phyloP scores from a whole-genome alignment of 2,888 invertebrate genomes.

The Busseola fusca region DNA sequence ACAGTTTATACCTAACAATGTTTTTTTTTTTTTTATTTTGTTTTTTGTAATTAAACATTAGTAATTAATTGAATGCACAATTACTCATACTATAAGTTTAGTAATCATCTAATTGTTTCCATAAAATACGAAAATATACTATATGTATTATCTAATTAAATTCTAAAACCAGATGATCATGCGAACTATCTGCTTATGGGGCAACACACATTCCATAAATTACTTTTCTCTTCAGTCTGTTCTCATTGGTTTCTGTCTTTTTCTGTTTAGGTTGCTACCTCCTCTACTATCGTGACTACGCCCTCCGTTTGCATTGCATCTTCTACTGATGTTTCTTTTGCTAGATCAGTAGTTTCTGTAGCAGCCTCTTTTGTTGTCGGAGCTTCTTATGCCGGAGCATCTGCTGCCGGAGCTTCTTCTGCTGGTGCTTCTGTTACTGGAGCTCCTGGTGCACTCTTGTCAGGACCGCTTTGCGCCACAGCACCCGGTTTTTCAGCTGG shows the following conservation, averaged over 20 bases:
- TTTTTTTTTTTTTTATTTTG: background rate
- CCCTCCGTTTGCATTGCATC: background rate
- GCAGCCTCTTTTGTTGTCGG: background rate
- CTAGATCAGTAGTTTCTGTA: background rate
- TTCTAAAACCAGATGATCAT: constrained; percentile 5
- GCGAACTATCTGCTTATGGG: background rate
- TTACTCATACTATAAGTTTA: background rate
- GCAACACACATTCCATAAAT: background rate
- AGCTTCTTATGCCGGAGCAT: background rate
- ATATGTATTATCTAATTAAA: background rate
- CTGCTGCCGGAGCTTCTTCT: background rate
- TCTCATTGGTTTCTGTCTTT: background rate
- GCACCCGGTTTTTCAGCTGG: background rate
- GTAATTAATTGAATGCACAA: background rate
- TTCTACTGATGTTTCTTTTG: constrained; percentile 1
- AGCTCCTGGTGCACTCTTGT: background rate
- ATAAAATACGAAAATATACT: background rate
- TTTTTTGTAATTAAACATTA: background rate
- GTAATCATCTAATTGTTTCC: too few relatives aligned
- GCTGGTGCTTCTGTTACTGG: too few relatives aligned
- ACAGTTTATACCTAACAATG: too few relatives aligned
- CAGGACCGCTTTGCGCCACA: background rate
- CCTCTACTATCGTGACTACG: background rate
- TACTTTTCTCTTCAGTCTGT: background rate
- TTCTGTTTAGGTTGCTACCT: background rate